Evolutionary conservation across 1,140 invertebrate genomes (phyloP).

Genomic region (Trichonephila inaurata): DNA sequence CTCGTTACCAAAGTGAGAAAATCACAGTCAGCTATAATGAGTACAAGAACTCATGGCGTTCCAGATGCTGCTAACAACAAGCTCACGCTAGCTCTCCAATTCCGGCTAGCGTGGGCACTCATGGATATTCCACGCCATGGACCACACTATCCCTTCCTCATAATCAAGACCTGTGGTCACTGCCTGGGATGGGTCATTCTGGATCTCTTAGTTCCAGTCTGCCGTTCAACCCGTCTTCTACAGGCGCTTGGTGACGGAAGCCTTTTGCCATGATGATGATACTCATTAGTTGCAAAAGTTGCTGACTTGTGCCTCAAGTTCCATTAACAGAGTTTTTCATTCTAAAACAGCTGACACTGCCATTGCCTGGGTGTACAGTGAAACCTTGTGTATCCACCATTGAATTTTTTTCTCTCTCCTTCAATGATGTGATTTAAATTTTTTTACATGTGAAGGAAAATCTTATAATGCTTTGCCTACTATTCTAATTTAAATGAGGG

Average conservation of each 20-base stretch:
- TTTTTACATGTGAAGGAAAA: neutral
- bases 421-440: neutral
- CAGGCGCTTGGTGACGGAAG: constrained; percentile 66
- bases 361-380: constrained; percentile 41
- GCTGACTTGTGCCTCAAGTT: constrained; percentile 70
- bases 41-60: constrained; percentile 85
- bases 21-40: constrained; percentile 91
- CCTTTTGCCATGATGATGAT: constrained; percentile 34
- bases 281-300: constrained; percentile 30
- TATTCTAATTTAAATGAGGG: neutral
- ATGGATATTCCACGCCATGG: constrained; percentile 20
- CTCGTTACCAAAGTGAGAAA: constrained; percentile 96
- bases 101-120: constrained; percentile 71
- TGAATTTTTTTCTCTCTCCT: neutral
- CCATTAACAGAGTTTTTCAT: constrained; percentile 74
- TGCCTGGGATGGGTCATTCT: neutral
- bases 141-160: constrained; percentile 43
- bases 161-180: neutral
- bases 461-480: too few species aligned
- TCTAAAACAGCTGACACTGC: constrained; percentile 71
- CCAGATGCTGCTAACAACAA: constrained; percentile 74
- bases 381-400: constrained; percentile 43
- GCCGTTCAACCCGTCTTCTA: constrained; percentile 20
- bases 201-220: neutral
- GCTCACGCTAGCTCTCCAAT: constrained; percentile 73